Percentiles rank a stretch among this genome's conserved stretches.
Conservation (phyloP, 1,140 invertebrate species). For the Panagrolaimus sp. region DNA sequence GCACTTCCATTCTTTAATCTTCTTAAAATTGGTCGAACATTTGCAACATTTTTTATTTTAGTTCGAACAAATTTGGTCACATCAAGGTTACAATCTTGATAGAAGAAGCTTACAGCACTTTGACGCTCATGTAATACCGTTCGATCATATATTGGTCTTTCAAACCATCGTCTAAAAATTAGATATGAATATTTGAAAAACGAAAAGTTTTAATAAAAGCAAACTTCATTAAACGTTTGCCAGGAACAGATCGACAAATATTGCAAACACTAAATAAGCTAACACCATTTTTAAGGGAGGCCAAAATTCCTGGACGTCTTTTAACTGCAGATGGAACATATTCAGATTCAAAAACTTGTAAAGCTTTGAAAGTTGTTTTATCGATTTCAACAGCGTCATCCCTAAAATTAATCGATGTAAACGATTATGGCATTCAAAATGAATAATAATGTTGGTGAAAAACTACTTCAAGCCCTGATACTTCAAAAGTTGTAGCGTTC, state of each 20-base stretch:
- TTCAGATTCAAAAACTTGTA: slow-evolving; percentile 47
- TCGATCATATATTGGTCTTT: slow-evolving; percentile 42
- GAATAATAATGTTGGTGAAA: no score
- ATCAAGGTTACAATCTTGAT: slow-evolving; percentile 51
- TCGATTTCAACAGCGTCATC: slow-evolving; percentile 42
- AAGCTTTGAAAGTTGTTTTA: slow-evolving; percentile 30
- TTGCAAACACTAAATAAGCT: slow-evolving; percentile 48
- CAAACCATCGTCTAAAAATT: slow-evolving; percentile 48
- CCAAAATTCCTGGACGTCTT: slow-evolving; percentile 19
- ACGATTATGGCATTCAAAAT: neutral
- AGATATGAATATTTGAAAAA: neutral
- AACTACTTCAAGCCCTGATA: no score
- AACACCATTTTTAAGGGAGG: slow-evolving; percentile 20
- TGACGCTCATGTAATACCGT: slow-evolving; percentile 41
- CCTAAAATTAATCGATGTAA: slow-evolving; percentile 27
- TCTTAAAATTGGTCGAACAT: slow-evolving; percentile 38
- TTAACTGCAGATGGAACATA: slow-evolving; percentile 25
- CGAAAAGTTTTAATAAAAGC: neutral
- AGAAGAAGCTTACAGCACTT: slow-evolving; percentile 50
- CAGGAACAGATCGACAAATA: slow-evolving; percentile 42
- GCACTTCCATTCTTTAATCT: slow-evolving; percentile 39
- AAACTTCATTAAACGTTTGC: slow-evolving; percentile 29
- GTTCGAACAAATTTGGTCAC: slow-evolving; percentile 31
- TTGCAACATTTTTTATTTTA: slow-evolving; percentile 38
- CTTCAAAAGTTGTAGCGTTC: no score